phyloP scores from a whole-genome alignment of 2,797 vertebrate species.

The Lutjanus campechanus region DNA sequence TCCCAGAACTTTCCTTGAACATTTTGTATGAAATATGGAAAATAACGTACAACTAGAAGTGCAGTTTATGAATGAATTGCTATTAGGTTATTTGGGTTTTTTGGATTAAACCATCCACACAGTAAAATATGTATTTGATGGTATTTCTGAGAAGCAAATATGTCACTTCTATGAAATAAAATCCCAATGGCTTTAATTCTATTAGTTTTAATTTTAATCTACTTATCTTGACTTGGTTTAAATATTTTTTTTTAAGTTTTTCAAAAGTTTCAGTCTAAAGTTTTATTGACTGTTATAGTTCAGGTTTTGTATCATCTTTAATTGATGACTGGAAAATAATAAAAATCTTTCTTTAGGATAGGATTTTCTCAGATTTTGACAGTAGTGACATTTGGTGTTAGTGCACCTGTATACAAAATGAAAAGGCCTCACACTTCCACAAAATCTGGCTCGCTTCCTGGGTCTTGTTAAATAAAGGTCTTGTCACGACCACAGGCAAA shows the following conservation, averaged over 20 bases:
- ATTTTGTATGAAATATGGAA: too few species aligned
- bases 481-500: constrained; percentile 11
- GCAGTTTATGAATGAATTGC: too few species aligned
- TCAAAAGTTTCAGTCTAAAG: neutral
- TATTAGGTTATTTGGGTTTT: too few species aligned
- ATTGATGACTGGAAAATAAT: neutral
- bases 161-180: too few species aligned
- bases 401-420: neutral
- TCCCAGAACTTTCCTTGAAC: too few species aligned
- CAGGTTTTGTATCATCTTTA: neutral
- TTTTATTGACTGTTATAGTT: neutral
- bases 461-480: constrained; percentile 2
- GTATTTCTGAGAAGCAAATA: too few species aligned
- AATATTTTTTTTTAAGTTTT: neutral
- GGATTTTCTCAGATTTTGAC: neutral
- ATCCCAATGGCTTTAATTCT: too few species aligned
- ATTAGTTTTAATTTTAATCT: too few species aligned
- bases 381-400: neutral
- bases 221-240: too few species aligned
- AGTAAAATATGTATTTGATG: too few species aligned
- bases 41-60: too few species aligned
- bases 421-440: neutral
- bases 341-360: neutral
- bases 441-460: constrained; percentile 9
- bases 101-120: too few species aligned